Base-by-base conservation (phyloP, 2,113 vertebrate genomes). In the Pseudopodoces humilis region DNA sequence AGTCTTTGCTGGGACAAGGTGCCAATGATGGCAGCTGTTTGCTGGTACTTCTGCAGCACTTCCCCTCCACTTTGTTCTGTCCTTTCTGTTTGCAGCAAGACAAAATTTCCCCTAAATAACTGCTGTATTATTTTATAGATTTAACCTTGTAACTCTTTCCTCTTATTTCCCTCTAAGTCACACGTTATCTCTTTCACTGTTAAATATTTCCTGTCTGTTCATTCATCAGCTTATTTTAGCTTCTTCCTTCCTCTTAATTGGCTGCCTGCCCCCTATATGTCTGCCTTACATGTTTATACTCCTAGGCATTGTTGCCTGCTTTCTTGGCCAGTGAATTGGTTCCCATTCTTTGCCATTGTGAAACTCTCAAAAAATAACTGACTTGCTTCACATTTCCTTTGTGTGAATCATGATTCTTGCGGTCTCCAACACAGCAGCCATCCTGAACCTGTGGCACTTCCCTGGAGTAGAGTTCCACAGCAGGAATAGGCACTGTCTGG, bases 151-250 rank as follows among this genome's bases (percentile, higher is more conserved):
- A 92, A 84, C 76, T 94, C 69, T 55, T 96, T 93, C 83, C 90
- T 94, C 83, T 88, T 92, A 43, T 94, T 96, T 93, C 90, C 83
- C 65, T 71, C 83, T 65, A 91, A 96, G 90, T 88, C 93, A 94
- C 87, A 83, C 6, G 33, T 93, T 95, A 92, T 94, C 93, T 96
- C 87, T 91, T 97, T 96, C 71, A 67, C 90, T 65, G 71, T 70
- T 96, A 93, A 96, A 68, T 96, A 88, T 93, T 97, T 97, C 96
- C 96, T 96, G 96, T 91, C 95, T 94, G 49, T 90, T 96, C 95
- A 96, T 96, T 96, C 95, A 94, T 76, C 1, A 1, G 64, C 86
- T 95, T 97, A 95, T 95, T 97, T 97, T 96, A 96, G 92, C 65
- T 68, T 94, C 92, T 97, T 97, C 95, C 95, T 96, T 97, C 96